phyloP scores from a whole-genome alignment of 2,113 vertebrate species.

The Pleuronectes platessa region DNA sequence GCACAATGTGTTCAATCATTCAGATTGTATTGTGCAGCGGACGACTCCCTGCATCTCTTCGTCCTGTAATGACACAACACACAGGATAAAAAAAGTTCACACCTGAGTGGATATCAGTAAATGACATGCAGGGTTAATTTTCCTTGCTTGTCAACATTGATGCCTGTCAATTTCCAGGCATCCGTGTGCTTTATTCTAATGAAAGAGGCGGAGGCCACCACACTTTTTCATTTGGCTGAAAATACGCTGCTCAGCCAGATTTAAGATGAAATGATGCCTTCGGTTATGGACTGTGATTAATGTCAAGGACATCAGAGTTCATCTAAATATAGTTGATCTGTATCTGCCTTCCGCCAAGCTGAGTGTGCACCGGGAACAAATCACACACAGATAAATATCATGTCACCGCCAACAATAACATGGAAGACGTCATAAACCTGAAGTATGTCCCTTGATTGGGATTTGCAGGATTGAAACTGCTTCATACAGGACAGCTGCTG shows the following conservation, averaged over 20 bases:
- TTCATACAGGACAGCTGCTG: not conserved
- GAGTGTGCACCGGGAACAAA: constrained; percentile 49
- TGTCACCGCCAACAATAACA: constrained; percentile 43
- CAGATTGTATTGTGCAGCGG: constrained; percentile 44
- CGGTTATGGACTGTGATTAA: constrained; percentile 76
- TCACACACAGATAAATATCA: constrained; percentile 45
- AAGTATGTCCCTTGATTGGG: constrained; percentile 11
- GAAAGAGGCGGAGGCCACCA: constrained; percentile 67
- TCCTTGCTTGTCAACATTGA: constrained; percentile 63
- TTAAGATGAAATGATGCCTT: constrained; percentile 81
- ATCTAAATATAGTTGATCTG: constrained; percentile 72
- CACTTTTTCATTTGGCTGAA: constrained; percentile 74
- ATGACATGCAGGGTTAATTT: constrained; percentile 76
- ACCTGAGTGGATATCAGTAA: constrained; percentile 69
- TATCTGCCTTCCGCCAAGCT: constrained; percentile 46
- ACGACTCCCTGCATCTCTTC: constrained; percentile 38
- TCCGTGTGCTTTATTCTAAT: constrained; percentile 76
- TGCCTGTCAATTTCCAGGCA: constrained; percentile 71
- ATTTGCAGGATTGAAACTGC: not conserved
- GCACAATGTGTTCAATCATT: constrained; percentile 69
- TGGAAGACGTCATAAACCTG: constrained; percentile 12
- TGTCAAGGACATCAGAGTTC: constrained; percentile 77
- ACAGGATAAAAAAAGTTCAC: constrained; percentile 57
- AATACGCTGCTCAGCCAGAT: constrained; percentile 71
- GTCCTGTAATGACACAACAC: constrained; percentile 43